Conservation (phyloP, 1,140 invertebrate species). For the Pachypsylla venusta region DNA sequence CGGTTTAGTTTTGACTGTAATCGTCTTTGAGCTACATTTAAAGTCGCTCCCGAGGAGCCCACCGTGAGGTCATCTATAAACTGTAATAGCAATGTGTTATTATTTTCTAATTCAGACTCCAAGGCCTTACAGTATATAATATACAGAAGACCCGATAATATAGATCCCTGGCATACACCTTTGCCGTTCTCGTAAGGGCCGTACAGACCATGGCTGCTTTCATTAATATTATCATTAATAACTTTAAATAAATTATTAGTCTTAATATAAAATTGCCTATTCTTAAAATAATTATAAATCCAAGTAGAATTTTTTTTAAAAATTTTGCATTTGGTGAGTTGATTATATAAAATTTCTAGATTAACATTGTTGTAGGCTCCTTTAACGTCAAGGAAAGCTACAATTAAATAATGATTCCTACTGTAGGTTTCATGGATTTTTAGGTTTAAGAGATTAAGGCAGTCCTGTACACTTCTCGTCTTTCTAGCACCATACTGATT, state of each 20-base stretch:
- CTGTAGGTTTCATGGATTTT: neutral
- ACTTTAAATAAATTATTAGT: neutral
- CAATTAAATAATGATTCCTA: neutral
- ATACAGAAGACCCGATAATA: neutral
- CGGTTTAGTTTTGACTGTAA: neutral
- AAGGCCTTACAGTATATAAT: neutral
- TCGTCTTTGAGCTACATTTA: neutral
- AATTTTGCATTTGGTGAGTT: neutral
- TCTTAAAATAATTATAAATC: neutral
- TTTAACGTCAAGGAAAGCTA: neutral
- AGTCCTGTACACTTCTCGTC: neutral
- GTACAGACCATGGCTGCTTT: neutral
- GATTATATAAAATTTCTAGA: neutral
- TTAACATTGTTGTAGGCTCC: neutral
- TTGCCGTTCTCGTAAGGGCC: neutral
- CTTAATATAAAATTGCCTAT: neutral
- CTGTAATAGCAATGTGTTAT: neutral
- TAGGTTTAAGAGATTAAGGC: neutral
- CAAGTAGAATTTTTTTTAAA: neutral
- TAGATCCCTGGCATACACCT: neutral
- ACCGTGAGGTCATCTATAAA: neutral
- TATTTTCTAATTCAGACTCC: neutral
- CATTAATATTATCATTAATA: too few relatives aligned
- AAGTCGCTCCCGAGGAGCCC: neutral
- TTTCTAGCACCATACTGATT: neutral